Percentiles rank a stretch among this genome's conserved stretches.
phyloP scores from a whole-genome alignment of 2,113 vertebrate genomes.

The Hassar affinis region DNA sequence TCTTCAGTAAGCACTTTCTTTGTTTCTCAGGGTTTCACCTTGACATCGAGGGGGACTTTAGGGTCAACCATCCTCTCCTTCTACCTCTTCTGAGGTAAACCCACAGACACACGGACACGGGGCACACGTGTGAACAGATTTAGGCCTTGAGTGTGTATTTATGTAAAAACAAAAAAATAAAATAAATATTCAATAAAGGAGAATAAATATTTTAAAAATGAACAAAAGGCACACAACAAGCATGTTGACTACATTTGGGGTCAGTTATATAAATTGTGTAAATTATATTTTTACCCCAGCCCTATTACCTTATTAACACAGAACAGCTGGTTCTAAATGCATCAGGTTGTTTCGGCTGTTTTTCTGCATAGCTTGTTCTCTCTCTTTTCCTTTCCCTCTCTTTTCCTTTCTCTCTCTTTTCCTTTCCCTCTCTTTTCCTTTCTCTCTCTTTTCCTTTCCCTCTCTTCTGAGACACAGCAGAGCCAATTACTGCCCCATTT shows the following conservation, averaged over 20 bases:
- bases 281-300: too few species aligned
- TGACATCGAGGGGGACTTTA: not conserved
- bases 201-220: too few species aligned
- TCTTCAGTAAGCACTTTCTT: not conserved
- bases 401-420: slow-evolving; percentile 41
- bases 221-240: too few species aligned
- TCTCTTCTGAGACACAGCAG: slow-evolving; percentile 40
- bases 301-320: not conserved
- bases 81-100: too few species aligned
- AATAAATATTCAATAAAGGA: too few species aligned
- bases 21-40: not conserved
- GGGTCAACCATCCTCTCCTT: not conserved
- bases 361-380: too few species aligned
- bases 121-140: too few species aligned
- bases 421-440: slow-evolving; percentile 12
- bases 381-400: slow-evolving; percentile 37
- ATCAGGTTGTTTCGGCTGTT: slow-evolving; percentile 29
- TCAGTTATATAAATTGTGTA: too few species aligned
- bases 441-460: slow-evolving; percentile 37
- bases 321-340: slow-evolving; percentile 28
- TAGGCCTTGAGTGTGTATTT: too few species aligned
- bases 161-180: too few species aligned
- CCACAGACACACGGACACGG: too few species aligned
- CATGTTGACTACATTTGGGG: too few species aligned
- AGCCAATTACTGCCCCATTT: slow-evolving; percentile 62